A percentile compares a stretch with the other conserved stretches of the same genome.
These are phyloP conservation scores for Nanorana parkeri DNA, from an alignment of 2,113 vertebrate species.

Conservation along the genomic window DNA sequence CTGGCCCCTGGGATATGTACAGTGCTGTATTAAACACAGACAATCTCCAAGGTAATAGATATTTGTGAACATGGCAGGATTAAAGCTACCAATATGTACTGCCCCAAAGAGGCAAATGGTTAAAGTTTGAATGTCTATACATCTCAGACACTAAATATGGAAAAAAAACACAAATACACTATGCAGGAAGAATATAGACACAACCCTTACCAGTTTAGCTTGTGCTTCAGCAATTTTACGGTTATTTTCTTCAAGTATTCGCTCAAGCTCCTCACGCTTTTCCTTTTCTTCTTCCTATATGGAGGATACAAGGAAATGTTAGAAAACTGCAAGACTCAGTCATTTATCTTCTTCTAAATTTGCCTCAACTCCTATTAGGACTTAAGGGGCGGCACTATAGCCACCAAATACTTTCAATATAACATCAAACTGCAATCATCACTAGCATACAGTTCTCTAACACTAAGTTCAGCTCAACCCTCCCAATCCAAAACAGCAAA, in stretches of 20 bases:
- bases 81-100: no score
- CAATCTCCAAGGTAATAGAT: no score
- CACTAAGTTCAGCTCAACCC: slow-evolving; percentile 78
- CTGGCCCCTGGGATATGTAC: no score
- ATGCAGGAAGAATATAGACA: not conserved
- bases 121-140: no score
- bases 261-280: slow-evolving; percentile 98
- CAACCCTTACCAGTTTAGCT: slow-evolving; percentile 91
- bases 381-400: slow-evolving; percentile 79
- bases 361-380: slow-evolving; percentile 79
- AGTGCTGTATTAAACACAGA: no score
- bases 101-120: no score
- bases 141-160: no score
- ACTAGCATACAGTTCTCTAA: slow-evolving; percentile 72
- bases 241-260: slow-evolving; percentile 99
- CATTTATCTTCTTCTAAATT: slow-evolving; percentile 73
- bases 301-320: slow-evolving; percentile 90
- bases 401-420: slow-evolving; percentile 75
- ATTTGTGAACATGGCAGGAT: no score
- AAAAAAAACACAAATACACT: no score
- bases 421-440: slow-evolving; percentile 78
- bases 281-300: slow-evolving; percentile 98
- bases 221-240: slow-evolving; percentile 99
- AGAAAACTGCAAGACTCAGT: slow-evolving; percentile 75
- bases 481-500: slow-evolving; percentile 85